phyloP scores from a whole-genome alignment of 2,113 vertebrate species.

The Calyptommatus sinebrachiatus region DNA sequence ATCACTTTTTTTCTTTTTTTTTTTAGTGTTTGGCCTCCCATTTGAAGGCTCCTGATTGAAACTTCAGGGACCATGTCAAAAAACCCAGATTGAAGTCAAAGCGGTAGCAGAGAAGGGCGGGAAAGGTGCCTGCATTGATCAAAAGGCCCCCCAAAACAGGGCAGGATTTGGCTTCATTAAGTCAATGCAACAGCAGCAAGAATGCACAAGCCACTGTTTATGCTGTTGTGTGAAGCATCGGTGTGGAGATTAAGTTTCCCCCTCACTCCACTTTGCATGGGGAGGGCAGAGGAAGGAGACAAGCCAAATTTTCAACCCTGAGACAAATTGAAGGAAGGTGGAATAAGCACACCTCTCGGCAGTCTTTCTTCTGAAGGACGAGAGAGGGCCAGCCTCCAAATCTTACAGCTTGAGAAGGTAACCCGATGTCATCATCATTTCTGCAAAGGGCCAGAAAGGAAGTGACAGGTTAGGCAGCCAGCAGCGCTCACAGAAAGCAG shows the following conservation, averaged over 20 bases:
- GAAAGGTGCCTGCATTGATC: neutral
- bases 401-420: neutral
- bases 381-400: neutral
- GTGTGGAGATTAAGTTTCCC: no score
- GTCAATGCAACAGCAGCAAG: neutral
- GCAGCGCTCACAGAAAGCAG: neutral
- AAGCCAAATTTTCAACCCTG: neutral
- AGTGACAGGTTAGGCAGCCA: slow-evolving; percentile 1
- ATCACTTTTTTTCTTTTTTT: neutral
- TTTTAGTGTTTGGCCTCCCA: neutral
- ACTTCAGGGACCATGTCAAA: neutral
- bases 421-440: slow-evolving; percentile 7
- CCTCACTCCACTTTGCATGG: neutral
- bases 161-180: neutral
- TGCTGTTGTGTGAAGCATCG: neutral
- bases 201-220: neutral
- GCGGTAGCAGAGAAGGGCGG: neutral
- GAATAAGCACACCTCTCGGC: neutral
- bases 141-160: neutral
- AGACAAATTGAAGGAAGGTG: neutral
- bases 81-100: neutral
- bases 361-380: neutral
- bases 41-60: neutral
- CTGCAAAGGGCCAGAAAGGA: slow-evolving; percentile 7
- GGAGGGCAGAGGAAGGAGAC: no score